Evolutionary conservation across 2,113 vertebrate species (phyloP).

Genomic region (Emydura subglobosa): DNA sequence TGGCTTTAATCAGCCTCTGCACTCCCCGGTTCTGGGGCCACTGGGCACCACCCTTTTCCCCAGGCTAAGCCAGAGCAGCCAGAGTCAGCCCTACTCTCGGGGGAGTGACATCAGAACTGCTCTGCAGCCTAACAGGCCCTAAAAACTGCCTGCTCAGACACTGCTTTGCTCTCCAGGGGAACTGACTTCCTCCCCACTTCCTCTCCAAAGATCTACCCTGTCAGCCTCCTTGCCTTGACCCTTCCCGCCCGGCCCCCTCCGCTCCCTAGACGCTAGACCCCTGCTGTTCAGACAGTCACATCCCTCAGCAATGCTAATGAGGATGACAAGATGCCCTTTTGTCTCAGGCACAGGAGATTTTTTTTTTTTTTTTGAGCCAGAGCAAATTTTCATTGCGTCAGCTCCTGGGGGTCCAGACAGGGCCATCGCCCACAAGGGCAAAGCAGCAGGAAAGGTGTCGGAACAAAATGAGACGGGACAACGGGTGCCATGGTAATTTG

Average conservation of each 20-base stretch:
- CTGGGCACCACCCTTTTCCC: not conserved
- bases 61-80: not conserved
- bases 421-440: slow-evolving; percentile 50
- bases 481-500: slow-evolving; percentile 44
- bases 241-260: not conserved
- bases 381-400: slow-evolving; percentile 41
- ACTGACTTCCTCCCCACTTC: not conserved
- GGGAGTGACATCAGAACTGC: not conserved
- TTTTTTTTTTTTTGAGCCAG: not conserved
- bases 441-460: slow-evolving; percentile 45
- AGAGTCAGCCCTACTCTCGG: not conserved
- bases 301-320: not conserved
- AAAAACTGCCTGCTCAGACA: not conserved
- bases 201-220: not conserved
- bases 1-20: not conserved
- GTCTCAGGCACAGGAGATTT: no score
- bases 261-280: not conserved
- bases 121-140: not conserved
- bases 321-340: not conserved
- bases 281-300: not conserved
- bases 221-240: no score
- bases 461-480: slow-evolving; percentile 37
- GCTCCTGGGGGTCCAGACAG: not conserved
- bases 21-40: not conserved
- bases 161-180: not conserved